Percentiles rank a stretch among this genome's conserved stretches.
These are phyloP conservation scores for Drosophila pallidifrons DNA, from an alignment of 1,140 invertebrate genomes.

Conservation along the genomic window DNA sequence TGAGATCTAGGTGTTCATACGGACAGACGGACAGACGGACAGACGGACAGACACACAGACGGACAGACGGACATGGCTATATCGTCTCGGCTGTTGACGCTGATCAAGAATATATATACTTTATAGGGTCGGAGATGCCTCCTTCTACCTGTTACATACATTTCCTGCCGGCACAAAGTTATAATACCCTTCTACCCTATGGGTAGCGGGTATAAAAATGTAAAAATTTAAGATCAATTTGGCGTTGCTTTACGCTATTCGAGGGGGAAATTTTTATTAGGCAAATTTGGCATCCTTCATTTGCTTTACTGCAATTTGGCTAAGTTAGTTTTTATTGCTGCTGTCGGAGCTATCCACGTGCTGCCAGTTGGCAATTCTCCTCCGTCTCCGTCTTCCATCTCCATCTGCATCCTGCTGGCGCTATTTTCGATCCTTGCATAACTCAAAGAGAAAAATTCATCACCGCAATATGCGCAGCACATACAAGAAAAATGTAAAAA, in stretches of 20 bases:
- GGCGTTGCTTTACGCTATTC: background rate
- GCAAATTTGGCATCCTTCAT: constrained; percentile 47
- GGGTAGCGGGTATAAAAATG: too few species aligned
- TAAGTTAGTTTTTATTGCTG: constrained; percentile 78
- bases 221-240: constrained; percentile 1
- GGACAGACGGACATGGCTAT: too few species aligned
- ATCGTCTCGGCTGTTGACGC: too few species aligned
- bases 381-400: background rate
- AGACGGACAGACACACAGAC: too few species aligned
- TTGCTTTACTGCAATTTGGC: constrained; percentile 66
- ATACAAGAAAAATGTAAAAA: constrained; percentile 43
- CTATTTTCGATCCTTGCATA: constrained; percentile 39
- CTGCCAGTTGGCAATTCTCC: background rate
- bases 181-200: too few species aligned
- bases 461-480: constrained; percentile 78
- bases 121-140: too few species aligned
- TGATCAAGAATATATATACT: too few species aligned
- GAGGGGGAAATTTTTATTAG: constrained; percentile 30
- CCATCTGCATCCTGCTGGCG: background rate
- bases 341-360: constrained; percentile 16
- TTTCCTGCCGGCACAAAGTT: too few species aligned
- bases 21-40: too few species aligned
- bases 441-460: constrained; percentile 84
- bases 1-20: too few species aligned
- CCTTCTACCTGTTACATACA: too few species aligned